Conservation (phyloP, 2,888 invertebrate genomes). For the Ectemnius lituratus region DNA sequence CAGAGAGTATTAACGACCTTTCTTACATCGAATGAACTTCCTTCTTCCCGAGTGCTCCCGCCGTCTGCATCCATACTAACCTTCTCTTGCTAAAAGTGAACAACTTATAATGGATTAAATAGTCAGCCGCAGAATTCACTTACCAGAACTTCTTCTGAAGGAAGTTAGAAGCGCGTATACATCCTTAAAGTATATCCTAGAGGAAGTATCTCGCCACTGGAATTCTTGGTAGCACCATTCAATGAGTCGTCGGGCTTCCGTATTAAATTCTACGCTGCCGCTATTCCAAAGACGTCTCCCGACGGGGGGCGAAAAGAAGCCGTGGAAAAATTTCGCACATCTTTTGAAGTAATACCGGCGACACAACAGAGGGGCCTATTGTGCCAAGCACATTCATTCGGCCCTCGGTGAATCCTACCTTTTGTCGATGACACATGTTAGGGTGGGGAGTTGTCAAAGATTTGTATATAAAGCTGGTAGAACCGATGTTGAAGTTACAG, state of each 20-base stretch:
- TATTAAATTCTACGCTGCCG: no score
- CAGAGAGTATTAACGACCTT: slow-evolving; percentile 50
- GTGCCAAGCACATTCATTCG: no score
- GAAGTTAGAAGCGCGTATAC: no score
- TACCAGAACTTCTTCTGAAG: not conserved
- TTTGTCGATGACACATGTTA: not conserved
- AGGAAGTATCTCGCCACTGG: no score
- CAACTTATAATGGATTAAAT: slow-evolving; percentile 9
- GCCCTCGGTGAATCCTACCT: not conserved
- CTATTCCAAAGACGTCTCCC: no score
- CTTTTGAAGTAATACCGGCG: no score
- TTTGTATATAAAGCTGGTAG: not conserved
- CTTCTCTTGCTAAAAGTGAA: not conserved
- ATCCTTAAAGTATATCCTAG: no score
- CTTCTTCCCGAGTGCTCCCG: slow-evolving; percentile 11
- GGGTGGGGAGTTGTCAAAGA: not conserved
- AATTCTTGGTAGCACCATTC: no score
- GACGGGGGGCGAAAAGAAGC: no score
- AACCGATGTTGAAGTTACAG: not conserved
- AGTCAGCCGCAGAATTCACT: not conserved
- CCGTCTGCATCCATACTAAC: not conserved
- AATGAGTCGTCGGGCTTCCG: no score
- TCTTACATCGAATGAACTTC: slow-evolving; percentile 26
- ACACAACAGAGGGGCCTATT: no score
- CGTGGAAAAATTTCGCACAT: no score